A percentile compares a stretch with the other conserved stretches of the same genome.
Evolutionary conservation across 1,140 invertebrate genomes (phyloP).

Genomic region (Zeugodacus cucurbitae): DNA sequence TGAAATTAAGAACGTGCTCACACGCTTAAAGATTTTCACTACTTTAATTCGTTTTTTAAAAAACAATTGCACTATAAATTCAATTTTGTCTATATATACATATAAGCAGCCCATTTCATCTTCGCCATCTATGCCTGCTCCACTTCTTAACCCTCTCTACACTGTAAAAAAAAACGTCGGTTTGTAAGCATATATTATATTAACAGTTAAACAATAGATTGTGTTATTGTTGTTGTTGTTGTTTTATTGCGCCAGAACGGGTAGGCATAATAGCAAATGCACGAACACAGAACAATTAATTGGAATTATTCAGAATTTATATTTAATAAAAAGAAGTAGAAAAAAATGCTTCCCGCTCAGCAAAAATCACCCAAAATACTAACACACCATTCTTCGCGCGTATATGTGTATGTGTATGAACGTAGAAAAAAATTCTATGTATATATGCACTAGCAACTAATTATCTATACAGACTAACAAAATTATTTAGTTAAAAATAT

Average conservation of each 20-base stretch:
- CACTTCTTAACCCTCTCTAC: constrained; percentile 32
- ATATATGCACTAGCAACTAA: neutral
- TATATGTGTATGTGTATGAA: neutral
- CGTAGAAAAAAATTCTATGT: neutral
- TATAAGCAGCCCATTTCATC: constrained; percentile 31
- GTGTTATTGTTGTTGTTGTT: neutral
- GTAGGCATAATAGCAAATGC: neutral
- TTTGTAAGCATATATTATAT: neutral
- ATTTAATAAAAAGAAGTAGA: neutral
- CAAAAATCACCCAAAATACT: neutral
- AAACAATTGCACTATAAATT: constrained; percentile 39
- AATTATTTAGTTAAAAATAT: neutral
- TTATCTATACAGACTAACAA: neutral
- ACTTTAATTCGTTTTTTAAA: constrained; percentile 28
- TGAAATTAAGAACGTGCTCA: constrained; percentile 5
- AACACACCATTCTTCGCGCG: neutral
- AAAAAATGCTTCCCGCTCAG: neutral
- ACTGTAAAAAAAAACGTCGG: neutral
- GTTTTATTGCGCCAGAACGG: neutral
- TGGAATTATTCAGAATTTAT: neutral
- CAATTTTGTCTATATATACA: constrained; percentile 34
- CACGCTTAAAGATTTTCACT: constrained; percentile 23
- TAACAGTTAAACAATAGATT: neutral
- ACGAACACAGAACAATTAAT: neutral
- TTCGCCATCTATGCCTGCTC: constrained; percentile 27